phyloP scores from a whole-genome alignment of 2,113 vertebrate genomes.

The Scytalopus superciliaris region DNA sequence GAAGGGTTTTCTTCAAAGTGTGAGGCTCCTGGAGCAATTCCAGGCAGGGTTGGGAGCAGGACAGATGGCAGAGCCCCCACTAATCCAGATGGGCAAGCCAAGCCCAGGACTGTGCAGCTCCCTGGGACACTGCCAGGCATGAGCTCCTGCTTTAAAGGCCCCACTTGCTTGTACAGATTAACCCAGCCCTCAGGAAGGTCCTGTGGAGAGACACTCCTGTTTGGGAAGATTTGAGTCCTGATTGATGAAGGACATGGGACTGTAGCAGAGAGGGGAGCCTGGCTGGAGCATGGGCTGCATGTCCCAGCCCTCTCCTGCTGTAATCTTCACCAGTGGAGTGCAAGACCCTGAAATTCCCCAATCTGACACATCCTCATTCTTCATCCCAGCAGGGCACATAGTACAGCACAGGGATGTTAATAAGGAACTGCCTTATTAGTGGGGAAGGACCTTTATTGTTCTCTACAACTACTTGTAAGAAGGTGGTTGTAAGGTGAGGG shows the following conservation, averaged over 20 bases:
- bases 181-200: background rate
- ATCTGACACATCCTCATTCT: background rate
- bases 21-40: background rate
- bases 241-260: background rate
- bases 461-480: background rate
- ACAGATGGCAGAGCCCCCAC: constrained; percentile 29
- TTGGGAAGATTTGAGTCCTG: background rate
- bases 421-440: background rate
- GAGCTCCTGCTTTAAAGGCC: background rate
- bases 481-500: background rate
- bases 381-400: background rate
- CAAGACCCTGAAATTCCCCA: background rate
- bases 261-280: background rate
- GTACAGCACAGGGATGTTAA: background rate
- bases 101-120: background rate
- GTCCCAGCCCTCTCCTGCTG: background rate
- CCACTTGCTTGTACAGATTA: background rate
- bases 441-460: background rate
- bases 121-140: background rate
- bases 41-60: background rate
- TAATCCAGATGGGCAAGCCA: background rate
- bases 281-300: accelerated
- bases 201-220: accelerated
- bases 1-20: constrained; percentile 18
- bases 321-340: background rate